Evolutionary conservation across 2,113 vertebrate species (phyloP), one percentile per base, ranked within the genome.

Genomic region (Aegotheles bennettii): DNA sequence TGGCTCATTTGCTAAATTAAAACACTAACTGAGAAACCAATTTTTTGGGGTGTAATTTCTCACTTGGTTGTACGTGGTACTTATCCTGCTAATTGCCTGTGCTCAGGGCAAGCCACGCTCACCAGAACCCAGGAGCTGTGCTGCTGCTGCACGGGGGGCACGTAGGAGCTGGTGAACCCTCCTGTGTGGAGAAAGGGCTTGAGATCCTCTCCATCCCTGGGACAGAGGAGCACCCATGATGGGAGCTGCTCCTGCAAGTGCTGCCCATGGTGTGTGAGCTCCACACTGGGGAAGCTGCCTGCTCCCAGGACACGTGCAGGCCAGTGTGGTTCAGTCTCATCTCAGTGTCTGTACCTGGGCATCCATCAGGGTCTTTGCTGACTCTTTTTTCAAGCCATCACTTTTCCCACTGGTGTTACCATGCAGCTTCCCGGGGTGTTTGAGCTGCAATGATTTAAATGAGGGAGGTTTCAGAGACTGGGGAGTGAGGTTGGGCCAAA

Each of bases 131-230:
- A 17, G 33, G 33, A 71, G 53, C 87, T 40, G 45, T 8, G n/a
- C 42, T 50, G 35, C 19, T 42, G 1, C 35, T 0, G 2, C 0
- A 2, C 1, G 1, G 50, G 29, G n/a, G 69, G 4, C 51, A 56
- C 0, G 0, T 8, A 35, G 42, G 57, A 77, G 25, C 45, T 13
- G 5, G 33, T 3, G 16, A 29, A 20, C 29, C 78, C n/a, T 88
- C 64, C 60, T 18, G 6, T 10, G 2, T 3, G 7, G 20, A 64
- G 59, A 24, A 47, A 63, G 17, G 43, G 71, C 43, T 89, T 71
- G 15, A 64, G 48, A 33, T 47, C 2, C 0, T 12, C 25, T 51
- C 56, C 69, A 78, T 65, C 21, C 51, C 60, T 5, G 6, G n/a
- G 60, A 35, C 6, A 51, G 7, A 65, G 24, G 7, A 70, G n/a